Evolutionary conservation across 2,888 invertebrate species (phyloP), one percentile per base, ranked within the genome.

Genomic region (Synanthedon andrenaeformis): DNA sequence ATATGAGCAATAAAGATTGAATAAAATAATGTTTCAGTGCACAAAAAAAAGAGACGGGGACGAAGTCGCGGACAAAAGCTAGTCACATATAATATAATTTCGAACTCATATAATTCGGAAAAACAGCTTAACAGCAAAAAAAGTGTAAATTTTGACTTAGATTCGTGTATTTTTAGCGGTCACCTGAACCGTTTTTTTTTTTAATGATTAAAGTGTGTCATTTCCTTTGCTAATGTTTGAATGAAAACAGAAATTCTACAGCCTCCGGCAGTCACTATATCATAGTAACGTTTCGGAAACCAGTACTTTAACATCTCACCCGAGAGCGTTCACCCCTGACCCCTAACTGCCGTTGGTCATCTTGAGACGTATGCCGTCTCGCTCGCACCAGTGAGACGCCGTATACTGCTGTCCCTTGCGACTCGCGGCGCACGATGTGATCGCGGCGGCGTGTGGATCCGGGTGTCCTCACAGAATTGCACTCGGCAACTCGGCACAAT

Each of bases 261-360:
- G 70, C 73, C 66, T 55, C 55, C 65, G 72, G 71, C 72, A 66
- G 69, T 66, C 70, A 56, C 55, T 61, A 62, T 62, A 52, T 23
- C 55, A 51, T 51, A 52, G 66, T 64, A 63, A 57, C 56, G 54
- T 54, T 57, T 57, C 59, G 58, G 58, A 59, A 49, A 61, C 58
- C 57, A 59, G 62, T 60, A 60, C 63, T 64, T 66, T 72, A 70
- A 72, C 74, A 73, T 76, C 73, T 80, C 79, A 78, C 79, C 82
- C 74, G 70, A 79, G 86, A 85, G 80, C 86, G 69, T 87, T 87
- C 84, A 87, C 86, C 86, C 80, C 71, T 87, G 86, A 87, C 86
- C 86, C 72, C 80, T 79, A 78, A 78, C 76, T 76, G 73, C 73
- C 74, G 78, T 79, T 85, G 86, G 86, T 84, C 86, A 86, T 83